A percentile compares a stretch with the other conserved stretches of the same genome.
Conservation (phyloP, 2,113 vertebrate species). For the Phalacrocorax carbo region DNA sequence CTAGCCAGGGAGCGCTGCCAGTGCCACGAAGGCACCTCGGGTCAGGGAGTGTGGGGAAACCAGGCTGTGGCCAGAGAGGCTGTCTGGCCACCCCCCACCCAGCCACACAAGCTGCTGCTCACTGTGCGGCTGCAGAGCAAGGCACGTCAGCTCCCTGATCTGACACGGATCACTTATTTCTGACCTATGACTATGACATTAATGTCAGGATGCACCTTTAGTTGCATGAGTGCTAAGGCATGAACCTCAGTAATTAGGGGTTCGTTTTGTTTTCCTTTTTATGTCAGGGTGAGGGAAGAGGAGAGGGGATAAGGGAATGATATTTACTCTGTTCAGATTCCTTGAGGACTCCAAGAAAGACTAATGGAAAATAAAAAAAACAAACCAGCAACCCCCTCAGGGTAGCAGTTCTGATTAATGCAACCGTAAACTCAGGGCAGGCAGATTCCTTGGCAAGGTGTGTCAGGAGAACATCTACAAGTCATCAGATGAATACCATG, state of each 20-base stretch:
- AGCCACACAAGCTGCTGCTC: background rate
- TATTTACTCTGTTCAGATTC: background rate
- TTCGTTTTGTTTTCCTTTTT: background rate
- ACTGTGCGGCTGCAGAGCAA: background rate
- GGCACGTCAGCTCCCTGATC: background rate
- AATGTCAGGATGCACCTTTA: background rate
- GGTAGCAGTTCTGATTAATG: background rate
- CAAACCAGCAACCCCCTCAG: background rate
- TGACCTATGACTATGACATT: background rate
- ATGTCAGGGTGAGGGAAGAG: background rate
- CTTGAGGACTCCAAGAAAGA: background rate
- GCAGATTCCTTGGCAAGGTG: slow-evolving; percentile 52
- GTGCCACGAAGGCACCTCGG: background rate
- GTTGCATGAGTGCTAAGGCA: background rate
- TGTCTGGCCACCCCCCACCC: background rate
- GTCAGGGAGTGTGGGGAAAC: background rate
- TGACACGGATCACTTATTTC: background rate
- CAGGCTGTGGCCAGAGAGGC: background rate
- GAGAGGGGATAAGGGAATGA: background rate
- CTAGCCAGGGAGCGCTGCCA: background rate
- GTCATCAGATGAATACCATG: background rate
- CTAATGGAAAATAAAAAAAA: background rate
- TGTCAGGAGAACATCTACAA: slow-evolving; percentile 23
- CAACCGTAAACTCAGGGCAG: background rate
- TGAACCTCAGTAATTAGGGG: background rate